Evolutionary conservation across 2,113 vertebrate genomes (phyloP), one percentile per base, ranked within the genome.

Genomic region (Hipposideros armiger): DNA sequence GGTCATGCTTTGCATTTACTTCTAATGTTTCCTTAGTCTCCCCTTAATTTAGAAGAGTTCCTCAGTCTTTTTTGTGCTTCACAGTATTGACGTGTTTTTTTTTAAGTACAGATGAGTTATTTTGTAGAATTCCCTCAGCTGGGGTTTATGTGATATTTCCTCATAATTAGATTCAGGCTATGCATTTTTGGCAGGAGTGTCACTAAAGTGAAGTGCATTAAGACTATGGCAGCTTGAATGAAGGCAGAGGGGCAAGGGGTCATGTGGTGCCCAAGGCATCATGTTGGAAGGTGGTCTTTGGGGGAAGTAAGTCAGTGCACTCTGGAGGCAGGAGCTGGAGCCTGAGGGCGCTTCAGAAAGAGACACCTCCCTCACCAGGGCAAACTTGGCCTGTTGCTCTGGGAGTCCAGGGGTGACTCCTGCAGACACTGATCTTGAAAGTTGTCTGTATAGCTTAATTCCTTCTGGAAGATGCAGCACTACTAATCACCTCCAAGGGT

Each of bases 381-480:
- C 54, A 58, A 40, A 20, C n/a, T 1, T 56, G 36, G 42, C 73
- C 77, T 70, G 56, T 66, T 50, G 11, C 15, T 70, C n/a, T 1
- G 0, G 30, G 7, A 14, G 4, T 60, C 70, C 47, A 28, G 28
- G 15, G 69, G 17, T 66, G 50, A 42, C 36, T 47, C 9, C 0
- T 77, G 40, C 11, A 60, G 64, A 54, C 11, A 14, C 19, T 76
- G 52, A 8, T 42, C 36, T 70, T 28, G n/a, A 50, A 81, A 77
- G 11, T 19, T 40, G 36, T 11, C n/a, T 47, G 7, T 42, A 20
- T 60, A 50, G n/a, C 3, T 11, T 67, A 28, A 72, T 60, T 73
- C 60, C 54, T 70, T 47, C 84, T 72, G 54, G n/a, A 26, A 67
- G 62, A 40, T 26, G 3, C 76, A 62, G 6, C 15, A 42, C n/a